Conservation (phyloP, 2,113 vertebrate genomes). For the Cephalopholis sonnerati region DNA sequence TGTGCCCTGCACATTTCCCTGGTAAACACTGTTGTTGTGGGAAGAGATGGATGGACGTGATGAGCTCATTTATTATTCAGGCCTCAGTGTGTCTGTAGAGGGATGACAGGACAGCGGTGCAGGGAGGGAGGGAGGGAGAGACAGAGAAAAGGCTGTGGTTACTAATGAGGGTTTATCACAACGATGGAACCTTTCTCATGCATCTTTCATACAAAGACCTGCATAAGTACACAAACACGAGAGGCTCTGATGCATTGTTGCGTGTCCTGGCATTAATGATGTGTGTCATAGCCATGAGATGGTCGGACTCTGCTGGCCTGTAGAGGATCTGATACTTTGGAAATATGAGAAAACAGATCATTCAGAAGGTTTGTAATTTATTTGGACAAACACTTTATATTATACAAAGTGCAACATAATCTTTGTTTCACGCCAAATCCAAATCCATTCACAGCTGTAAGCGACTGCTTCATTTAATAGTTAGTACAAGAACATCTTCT, state of each 20-base stretch:
- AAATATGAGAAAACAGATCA: background rate
- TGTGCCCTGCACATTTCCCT: background rate
- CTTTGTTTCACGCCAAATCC: no score
- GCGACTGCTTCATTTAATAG: no score
- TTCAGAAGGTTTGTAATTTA: background rate
- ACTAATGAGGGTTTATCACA: slow-evolving; percentile 72
- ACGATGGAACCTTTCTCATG: slow-evolving; percentile 65
- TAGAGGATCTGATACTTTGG: background rate
- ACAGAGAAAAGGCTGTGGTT: slow-evolving; percentile 44
- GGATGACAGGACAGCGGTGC: slow-evolving; percentile 51
- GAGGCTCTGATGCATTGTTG: slow-evolving; percentile 23
- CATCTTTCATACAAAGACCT: slow-evolving; percentile 70
- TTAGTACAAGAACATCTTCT: background rate
- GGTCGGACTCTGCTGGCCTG: background rate
- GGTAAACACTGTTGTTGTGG: slow-evolving; percentile 56
- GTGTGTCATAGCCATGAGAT: slow-evolving; percentile 7
- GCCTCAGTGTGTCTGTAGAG: slow-evolving; percentile 46
- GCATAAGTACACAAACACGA: slow-evolving; percentile 33
- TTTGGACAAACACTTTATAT: background rate
- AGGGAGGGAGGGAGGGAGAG: slow-evolving; percentile 2
- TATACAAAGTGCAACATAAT: no score
- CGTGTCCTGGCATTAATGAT: slow-evolving; percentile 55
- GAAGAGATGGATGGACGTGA: slow-evolving; percentile 63
- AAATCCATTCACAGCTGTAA: no score
- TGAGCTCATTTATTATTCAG: slow-evolving; percentile 76